Base-by-base conservation (phyloP, 2,888 invertebrate genomes). In the Thymelicus acteon region DNA sequence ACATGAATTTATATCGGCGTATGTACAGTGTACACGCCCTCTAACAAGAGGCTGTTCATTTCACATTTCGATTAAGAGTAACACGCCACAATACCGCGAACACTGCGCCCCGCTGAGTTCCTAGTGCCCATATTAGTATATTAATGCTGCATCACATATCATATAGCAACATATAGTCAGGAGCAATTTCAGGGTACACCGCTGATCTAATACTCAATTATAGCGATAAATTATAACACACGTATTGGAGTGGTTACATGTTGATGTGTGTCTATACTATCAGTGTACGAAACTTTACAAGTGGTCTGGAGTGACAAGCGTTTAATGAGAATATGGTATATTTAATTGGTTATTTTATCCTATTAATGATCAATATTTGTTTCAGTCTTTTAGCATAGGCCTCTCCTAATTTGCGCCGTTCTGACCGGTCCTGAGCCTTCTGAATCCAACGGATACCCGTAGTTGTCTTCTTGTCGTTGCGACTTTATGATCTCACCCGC, bases 31-130 rank as follows among this genome's bases (percentile, higher is more conserved):
- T 77, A 72, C 44, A 76, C 44, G 65, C 76, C 24, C 64, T 72
- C 72, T 79, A 76, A 81, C 40, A 71, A 40, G 65, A 69, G 72
- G 75, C 77, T 81, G 80, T 81, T 81, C 80, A 78, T 83, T 80
- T 75, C 74, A 76, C 72, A 75, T 82, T 87, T 83, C 84, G 80
- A 87, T 87, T 86, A 87, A 85, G 81, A 83, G 81, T 82, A 84
- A 87, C 85, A 87, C 81, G 80, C 78, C 66, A 80, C 77, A 77
- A 84, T 82, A 85, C 79, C 73, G 76, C 76, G 76, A 78, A 83
- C 85, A 82, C 58, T 85, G 82, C 79, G 76, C 79, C 87, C 86
- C 84, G 86, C 83, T 81, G 87, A 77, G 76, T 76, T 67, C 71
- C 57, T 54, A 54, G 24, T 24, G 67, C 52, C 77, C 83, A 80